Evolutionary conservation across 2,113 vertebrate species (phyloP).

Genomic region (Seriola dumerili): DNA sequence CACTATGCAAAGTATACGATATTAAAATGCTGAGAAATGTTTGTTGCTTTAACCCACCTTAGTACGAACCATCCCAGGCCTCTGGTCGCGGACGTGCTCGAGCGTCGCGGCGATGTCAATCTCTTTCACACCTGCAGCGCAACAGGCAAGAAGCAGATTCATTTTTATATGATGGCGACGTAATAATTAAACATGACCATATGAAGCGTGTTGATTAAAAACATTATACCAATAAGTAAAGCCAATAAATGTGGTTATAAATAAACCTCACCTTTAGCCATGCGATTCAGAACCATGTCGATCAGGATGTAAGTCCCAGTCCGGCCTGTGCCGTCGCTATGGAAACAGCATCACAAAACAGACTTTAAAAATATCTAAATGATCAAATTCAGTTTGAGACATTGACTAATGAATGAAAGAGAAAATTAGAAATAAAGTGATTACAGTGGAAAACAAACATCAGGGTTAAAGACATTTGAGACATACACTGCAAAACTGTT

Average conservation of each 20-base stretch:
- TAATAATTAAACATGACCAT: too few species aligned
- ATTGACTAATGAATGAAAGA: not conserved
- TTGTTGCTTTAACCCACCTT: slow-evolving; percentile 63
- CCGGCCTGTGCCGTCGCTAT: slow-evolving; percentile 94
- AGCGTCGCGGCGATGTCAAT: slow-evolving; percentile 98
- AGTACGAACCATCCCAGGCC: slow-evolving; percentile 92
- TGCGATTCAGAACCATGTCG: slow-evolving; percentile 98
- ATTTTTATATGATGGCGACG: not conserved
- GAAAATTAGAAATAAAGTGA: too few species aligned
- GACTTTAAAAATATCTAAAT: not conserved
- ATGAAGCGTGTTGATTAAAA: too few species aligned
- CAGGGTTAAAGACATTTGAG: too few species aligned
- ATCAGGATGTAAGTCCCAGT: slow-evolving; percentile 96
- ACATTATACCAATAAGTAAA: too few species aligned
- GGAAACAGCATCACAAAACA: slow-evolving; percentile 45
- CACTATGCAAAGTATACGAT: too few species aligned
- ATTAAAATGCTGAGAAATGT: too few species aligned
- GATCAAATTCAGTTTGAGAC: not conserved
- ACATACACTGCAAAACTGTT: too few species aligned
- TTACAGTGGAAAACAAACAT: too few species aligned
- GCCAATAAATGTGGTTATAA: not conserved
- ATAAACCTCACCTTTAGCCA: slow-evolving; percentile 93
- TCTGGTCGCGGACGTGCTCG: slow-evolving; percentile 97
- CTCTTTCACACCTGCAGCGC: slow-evolving; percentile 94
- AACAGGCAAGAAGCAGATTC: not conserved